Evolutionary conservation across 2,888 invertebrate species (phyloP).

Genomic region (Doris montereyensis): DNA sequence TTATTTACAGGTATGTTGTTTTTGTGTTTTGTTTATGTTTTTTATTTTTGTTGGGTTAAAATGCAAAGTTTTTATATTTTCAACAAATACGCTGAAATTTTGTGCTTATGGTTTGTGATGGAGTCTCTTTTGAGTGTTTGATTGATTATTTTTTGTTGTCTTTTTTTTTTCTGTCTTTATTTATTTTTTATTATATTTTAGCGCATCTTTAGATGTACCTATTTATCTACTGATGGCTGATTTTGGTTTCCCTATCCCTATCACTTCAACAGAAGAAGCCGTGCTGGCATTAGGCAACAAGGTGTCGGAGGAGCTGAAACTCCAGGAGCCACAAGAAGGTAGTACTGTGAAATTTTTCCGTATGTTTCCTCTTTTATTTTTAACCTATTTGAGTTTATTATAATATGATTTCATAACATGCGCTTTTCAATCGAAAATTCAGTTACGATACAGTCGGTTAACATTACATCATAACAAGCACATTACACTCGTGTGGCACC

Average conservation of each 20-base stretch:
- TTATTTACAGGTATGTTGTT: too few relatives aligned
- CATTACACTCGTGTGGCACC: too few relatives aligned
- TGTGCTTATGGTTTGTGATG: neutral
- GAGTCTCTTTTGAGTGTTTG: too few relatives aligned
- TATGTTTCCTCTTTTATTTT: too few relatives aligned
- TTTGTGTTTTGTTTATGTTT: too few relatives aligned
- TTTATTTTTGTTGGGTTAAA: too few relatives aligned
- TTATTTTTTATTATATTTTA: neutral
- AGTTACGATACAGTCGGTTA: too few relatives aligned
- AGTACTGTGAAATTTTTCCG: too few relatives aligned
- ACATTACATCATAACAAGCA: too few relatives aligned
- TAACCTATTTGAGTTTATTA: too few relatives aligned
- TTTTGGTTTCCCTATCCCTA: neutral
- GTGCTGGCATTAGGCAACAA: constrained; percentile 93
- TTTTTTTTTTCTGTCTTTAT: neutral
- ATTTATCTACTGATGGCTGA: neutral
- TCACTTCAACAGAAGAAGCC: constrained; percentile 81
- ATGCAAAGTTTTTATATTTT: neutral
- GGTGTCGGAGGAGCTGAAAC: constrained; percentile 88
- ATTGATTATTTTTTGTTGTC: neutral
- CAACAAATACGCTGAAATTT: neutral
- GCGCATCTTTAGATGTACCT: neutral
- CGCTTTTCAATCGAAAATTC: too few relatives aligned
- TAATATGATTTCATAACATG: too few relatives aligned
- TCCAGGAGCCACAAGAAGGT: constrained; percentile 74